These are phyloP conservation scores for Hermetia illucens DNA, from an alignment of 1,140 invertebrate genomes.

Conservation along the genomic window DNA sequence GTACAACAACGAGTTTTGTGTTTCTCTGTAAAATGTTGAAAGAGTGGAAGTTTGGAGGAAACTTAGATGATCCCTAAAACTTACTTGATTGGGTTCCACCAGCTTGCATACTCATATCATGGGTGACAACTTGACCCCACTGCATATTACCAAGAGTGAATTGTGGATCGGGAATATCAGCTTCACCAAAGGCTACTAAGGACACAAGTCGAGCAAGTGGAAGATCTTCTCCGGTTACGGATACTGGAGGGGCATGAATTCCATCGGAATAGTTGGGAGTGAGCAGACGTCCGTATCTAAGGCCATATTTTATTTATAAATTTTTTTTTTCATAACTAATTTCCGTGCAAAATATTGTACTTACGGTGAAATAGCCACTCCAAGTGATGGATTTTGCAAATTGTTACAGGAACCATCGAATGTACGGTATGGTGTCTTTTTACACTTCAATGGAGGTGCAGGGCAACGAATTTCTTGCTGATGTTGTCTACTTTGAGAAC, in stretches of 20 bases:
- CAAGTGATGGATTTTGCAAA: conserved; percentile 50
- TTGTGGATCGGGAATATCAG: conserved; percentile 49
- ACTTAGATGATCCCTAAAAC: conserved; percentile 17
- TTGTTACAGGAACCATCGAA: conserved; percentile 83
- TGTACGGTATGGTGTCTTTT: conserved; percentile 47
- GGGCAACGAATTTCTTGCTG: no score
- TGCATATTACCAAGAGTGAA: conserved; percentile 70
- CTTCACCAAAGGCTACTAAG: conserved; percentile 46
- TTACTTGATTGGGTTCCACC: conserved; percentile 58
- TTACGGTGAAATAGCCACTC: conserved; percentile 52
- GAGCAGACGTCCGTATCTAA: conserved; percentile 56
- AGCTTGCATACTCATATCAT: conserved; percentile 68
- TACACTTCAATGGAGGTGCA: conserved; percentile 30
- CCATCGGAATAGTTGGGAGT: conserved; percentile 70
- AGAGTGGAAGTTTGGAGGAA: background rate
- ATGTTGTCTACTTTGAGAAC: no score
- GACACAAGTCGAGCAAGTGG: conserved; percentile 58
- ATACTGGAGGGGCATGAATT: conserved; percentile 44
- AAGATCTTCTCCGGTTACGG: conserved; percentile 43
- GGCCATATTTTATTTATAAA: conserved; percentile 15
- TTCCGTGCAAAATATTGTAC: background rate
- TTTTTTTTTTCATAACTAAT: background rate
- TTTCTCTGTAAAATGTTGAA: conserved; percentile 36
- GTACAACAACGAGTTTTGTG: conserved; percentile 55
- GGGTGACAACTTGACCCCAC: conserved; percentile 76